Conservation (phyloP, 1,140 invertebrate species). For the Drosophila watanabei region DNA sequence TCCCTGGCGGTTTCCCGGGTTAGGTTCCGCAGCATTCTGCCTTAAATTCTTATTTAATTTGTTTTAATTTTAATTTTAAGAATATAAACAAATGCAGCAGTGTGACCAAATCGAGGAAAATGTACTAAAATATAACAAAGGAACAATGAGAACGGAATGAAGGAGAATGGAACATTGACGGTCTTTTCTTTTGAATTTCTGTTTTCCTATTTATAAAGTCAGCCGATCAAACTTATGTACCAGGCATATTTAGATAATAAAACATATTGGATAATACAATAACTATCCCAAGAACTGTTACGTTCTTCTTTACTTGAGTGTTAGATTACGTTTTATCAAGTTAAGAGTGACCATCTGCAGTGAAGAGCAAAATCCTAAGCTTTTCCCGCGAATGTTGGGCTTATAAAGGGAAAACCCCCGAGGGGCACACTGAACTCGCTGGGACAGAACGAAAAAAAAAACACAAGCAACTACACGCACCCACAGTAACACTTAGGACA, state of each 20-base stretch:
- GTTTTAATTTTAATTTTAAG: not conserved
- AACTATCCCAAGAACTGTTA: too few relatives aligned
- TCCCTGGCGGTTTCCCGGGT: constrained; percentile 29
- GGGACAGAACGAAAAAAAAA: constrained; percentile 20
- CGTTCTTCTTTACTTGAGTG: too few relatives aligned
- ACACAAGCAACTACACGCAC: constrained; percentile 17
- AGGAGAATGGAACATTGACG: too few relatives aligned
- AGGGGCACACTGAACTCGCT: constrained; percentile 9
- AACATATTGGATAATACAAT: too few relatives aligned
- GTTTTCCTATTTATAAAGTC: too few relatives aligned
- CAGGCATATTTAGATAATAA: too few relatives aligned
- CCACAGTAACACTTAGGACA: constrained; percentile 12
- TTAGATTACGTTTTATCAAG: not conserved
- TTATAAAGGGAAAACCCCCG: not conserved
- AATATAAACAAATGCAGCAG: constrained; percentile 19
- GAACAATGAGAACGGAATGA: not conserved
- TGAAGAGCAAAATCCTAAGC: rapidly evolving
- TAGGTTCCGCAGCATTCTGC: constrained; percentile 16
- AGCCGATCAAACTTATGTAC: too few relatives aligned
- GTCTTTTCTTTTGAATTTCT: too few relatives aligned
- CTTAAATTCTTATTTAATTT: not conserved
- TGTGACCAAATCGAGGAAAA: not conserved
- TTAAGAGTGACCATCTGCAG: not conserved
- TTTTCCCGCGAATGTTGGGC: not conserved
- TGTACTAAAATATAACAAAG: not conserved